Evolutionary conservation across 2,113 vertebrate species (phyloP).

Genomic region (Holacanthus passer): DNA sequence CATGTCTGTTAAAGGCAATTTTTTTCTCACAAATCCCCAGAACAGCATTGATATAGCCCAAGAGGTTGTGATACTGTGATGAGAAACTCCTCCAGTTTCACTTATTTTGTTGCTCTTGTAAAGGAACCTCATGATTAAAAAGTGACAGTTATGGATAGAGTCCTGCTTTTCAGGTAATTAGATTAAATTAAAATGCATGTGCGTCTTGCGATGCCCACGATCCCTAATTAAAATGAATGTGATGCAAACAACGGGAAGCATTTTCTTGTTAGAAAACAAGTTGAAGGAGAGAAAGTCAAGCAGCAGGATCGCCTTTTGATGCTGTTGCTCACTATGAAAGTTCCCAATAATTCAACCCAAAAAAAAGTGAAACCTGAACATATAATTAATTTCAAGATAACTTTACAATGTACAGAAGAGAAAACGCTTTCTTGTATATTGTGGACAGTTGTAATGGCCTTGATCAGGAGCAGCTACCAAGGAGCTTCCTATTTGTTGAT

Average conservation of each 20-base stretch:
- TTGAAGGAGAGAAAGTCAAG: conserved; percentile 72
- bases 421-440: conserved; percentile 10
- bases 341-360: neutral
- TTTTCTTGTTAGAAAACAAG: conserved; percentile 71
- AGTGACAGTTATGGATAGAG: conserved; percentile 87
- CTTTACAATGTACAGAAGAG: neutral
- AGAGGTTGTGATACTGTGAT: conserved; percentile 31
- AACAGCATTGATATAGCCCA: neutral
- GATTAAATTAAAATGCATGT: conserved; percentile 87
- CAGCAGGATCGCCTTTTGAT: conserved; percentile 22
- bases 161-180: conserved; percentile 84
- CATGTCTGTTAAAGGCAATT: neutral
- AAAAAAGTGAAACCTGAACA: conserved; percentile 8
- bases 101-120: conserved; percentile 72
- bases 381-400: conserved; percentile 3
- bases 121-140: conserved; percentile 78
- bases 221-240: conserved; percentile 85
- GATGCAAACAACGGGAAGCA: conserved; percentile 72
- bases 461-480: conserved; percentile 44
- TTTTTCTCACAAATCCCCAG: neutral
- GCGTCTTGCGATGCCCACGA: conserved; percentile 69
- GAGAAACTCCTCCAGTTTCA: conserved; percentile 42
- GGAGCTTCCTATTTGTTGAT: conserved; percentile 55
- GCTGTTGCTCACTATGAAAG: neutral
- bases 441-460: conserved; percentile 37